Percentiles rank a stretch among this genome's conserved stretches.
phyloP scores from a whole-genome alignment of 2,888 invertebrate species.

The Nowickia ferox region DNA sequence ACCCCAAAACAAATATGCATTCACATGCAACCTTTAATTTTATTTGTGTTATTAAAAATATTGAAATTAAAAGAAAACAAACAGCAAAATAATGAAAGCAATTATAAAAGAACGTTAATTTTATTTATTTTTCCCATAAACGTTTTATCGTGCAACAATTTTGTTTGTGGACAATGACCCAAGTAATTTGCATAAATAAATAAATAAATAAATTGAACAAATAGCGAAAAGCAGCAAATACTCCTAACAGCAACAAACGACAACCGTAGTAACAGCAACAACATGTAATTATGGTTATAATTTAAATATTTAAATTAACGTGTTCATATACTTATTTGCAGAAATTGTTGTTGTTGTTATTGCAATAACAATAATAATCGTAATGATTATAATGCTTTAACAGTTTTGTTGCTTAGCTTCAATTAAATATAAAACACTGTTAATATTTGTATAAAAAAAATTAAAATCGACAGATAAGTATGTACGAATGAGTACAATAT shows the following conservation, averaged over 20 bases:
- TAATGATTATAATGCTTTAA: constrained; percentile 61
- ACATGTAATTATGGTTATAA: constrained; percentile 51
- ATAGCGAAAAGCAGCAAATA: constrained; percentile 22
- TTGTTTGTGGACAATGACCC: constrained; percentile 50
- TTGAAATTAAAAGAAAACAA: constrained; percentile 4
- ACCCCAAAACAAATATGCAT: constrained; percentile 5
- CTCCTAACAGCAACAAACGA: constrained; percentile 11
- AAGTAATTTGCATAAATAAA: constrained; percentile 68
- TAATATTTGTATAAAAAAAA: constrained; percentile 23
- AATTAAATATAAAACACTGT: constrained; percentile 59
- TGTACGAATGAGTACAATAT: not conserved
- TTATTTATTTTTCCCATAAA: constrained; percentile 51
- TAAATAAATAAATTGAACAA: constrained; percentile 55
- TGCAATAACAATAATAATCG: constrained; percentile 53
- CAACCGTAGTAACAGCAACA: constrained; percentile 19
- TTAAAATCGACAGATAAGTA: constrained; percentile 17
- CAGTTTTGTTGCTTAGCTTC: constrained; percentile 62
- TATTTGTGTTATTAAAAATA: constrained; percentile 23
- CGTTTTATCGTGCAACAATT: constrained; percentile 49
- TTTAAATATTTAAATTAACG: constrained; percentile 22
- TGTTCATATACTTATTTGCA: not conserved
- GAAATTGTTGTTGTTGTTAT: constrained; percentile 25
- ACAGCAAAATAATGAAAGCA: constrained; percentile 32
- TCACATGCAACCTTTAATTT: constrained; percentile 8
- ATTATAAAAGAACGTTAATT: constrained; percentile 53